A percentile compares a stretch with the other conserved stretches of the same genome.
Conservation (phyloP, 1,140 invertebrate genomes). For the Pentalonia nigronervosa region DNA sequence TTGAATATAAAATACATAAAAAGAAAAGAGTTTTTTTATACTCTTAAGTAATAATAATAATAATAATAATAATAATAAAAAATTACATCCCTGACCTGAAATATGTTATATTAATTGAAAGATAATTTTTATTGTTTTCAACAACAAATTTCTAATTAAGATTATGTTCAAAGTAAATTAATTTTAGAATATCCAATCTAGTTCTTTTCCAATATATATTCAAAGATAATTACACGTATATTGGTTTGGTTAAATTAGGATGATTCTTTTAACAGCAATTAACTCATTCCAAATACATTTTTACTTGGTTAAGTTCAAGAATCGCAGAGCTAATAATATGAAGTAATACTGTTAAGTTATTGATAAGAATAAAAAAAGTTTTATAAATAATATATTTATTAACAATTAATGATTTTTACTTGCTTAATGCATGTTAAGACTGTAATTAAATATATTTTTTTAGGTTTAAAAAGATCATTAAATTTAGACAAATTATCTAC, state of each 20-base stretch:
- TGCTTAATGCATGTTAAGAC: background rate
- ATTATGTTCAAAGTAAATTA: background rate
- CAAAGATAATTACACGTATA: background rate
- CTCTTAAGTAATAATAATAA: no score
- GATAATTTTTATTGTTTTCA: no score
- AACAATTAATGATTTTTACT: background rate
- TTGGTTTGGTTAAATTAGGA: background rate
- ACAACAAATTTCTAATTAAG: no score
- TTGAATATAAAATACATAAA: no score
- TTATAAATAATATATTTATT: background rate
- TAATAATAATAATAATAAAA: no score
- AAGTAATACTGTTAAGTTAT: background rate
- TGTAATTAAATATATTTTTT: background rate
- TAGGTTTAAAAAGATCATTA: slow-evolving; percentile 19
- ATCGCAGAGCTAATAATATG: background rate
- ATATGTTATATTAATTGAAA: no score
- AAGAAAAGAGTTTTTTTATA: no score
- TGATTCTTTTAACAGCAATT: background rate
- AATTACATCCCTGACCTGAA: no score
- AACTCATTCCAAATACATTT: background rate
- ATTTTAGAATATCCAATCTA: background rate
- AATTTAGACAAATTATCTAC: background rate
- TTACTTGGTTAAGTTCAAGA: background rate
- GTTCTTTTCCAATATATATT: no score
- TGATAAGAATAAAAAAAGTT: background rate